Evolutionary conservation across 1,140 invertebrate species (phyloP).

Genomic region (Hycleus cichorii): DNA sequence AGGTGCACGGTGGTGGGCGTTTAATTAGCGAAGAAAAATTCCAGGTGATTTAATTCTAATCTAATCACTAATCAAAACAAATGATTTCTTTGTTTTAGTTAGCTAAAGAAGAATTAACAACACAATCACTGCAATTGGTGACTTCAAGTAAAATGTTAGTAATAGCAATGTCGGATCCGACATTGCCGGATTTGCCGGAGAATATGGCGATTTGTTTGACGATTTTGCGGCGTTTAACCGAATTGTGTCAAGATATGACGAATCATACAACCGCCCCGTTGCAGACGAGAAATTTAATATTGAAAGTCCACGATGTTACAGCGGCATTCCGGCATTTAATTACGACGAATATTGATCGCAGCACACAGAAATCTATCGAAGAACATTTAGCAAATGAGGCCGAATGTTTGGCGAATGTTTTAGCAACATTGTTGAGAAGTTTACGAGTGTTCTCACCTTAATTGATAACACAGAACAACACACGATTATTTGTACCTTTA

Average conservation of each 20-base stretch:
- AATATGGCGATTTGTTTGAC: constrained; percentile 64
- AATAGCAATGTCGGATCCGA: constrained; percentile 61
- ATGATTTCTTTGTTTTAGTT: constrained; percentile 41
- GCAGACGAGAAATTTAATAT: constrained; percentile 70
- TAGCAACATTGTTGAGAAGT: constrained; percentile 72
- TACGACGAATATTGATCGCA: constrained; percentile 50
- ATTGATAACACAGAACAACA: background rate
- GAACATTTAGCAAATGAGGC: constrained; percentile 64
- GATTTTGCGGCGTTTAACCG: constrained; percentile 57
- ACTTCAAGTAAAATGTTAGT: constrained; percentile 77
- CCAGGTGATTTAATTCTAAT: constrained; percentile 43
- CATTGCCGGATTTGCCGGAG: constrained; percentile 49
- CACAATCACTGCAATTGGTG: constrained; percentile 71
- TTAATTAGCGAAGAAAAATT: constrained; percentile 66
- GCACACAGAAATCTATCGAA: constrained; percentile 45
- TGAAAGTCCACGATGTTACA: constrained; percentile 71
- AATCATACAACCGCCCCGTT: constrained; percentile 65
- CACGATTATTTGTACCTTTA: no score
- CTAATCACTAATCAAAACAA: background rate
- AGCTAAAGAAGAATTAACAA: constrained; percentile 68
- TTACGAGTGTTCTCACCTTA: constrained; percentile 71
- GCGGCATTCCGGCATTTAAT: constrained; percentile 66
- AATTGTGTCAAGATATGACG: constrained; percentile 64
- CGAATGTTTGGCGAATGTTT: constrained; percentile 69
- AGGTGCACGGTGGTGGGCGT: constrained; percentile 59